Evolutionary conservation across 2,888 invertebrate genomes (phyloP), one percentile per base, ranked within the genome.

Genomic region (Baronia brevicornis): DNA sequence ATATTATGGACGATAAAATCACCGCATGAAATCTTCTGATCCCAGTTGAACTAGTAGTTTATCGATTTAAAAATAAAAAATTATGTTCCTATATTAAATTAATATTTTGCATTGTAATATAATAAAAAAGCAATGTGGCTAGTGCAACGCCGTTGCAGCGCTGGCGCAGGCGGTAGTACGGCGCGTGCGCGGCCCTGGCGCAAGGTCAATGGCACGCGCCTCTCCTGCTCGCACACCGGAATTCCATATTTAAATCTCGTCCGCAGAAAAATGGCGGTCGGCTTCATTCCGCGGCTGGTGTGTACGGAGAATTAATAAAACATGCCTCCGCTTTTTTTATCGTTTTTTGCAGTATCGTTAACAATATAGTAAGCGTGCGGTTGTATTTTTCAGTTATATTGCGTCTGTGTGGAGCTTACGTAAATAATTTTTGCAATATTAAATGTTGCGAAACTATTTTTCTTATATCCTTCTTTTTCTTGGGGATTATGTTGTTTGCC

Each of bases 191-290:
- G 70, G 73, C 72, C 71, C 72, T 68, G 70, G 64, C 66, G 69
- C 82, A 80, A 80, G 80, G 82, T 84, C 82, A 84, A 80, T 84
- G 79, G 80, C 82, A 80, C 77, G 77, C 77, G 71, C 56, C 75
- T 73, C 72, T 82, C 82, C 74, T 70, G 69, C 82, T 82, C 82
- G 73, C 80, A 80, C 84, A 80, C 82, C 82, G 82, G 82, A 80
- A 84, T 84, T 80, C 84, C 84, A 84, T 82, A 82, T 84, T 84
- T 84, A 82, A 84, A 82, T 82, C 80, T 80, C 79, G 79, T 77
- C 82, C 80, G 82, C 80, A 82, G 79, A 84, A 84, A 84, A 82
- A 82, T 80, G 80, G 80, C 84, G 77, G 72, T 73, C 55, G 58
- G 50, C 71, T 79, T 61, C 79, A 79, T 79, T 78, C 78, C 74